These are phyloP conservation scores for Malacoraja senta DNA, from an alignment of 2,797 vertebrate species.

Conservation along the genomic window DNA sequence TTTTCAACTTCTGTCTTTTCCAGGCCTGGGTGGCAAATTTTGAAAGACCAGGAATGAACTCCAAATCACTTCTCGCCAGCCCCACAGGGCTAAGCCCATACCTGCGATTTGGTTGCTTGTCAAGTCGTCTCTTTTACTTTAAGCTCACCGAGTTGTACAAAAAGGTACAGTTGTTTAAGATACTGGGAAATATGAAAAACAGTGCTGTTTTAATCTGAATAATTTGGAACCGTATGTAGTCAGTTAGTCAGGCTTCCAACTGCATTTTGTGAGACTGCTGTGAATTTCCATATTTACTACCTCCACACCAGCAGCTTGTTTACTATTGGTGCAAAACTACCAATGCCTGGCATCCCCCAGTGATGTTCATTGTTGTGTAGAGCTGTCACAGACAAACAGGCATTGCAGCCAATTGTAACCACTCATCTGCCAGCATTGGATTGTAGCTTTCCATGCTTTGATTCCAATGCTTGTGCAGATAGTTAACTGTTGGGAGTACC, in stretches of 20 bases:
- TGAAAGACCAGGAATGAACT: conserved; percentile 85
- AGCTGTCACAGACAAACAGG: too few relatives aligned
- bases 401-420: too few relatives aligned
- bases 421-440: too few relatives aligned
- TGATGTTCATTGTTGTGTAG: neutral
- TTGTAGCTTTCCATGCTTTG: too few relatives aligned
- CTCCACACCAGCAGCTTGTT: neutral
- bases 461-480: too few relatives aligned
- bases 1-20: conserved; percentile 40
- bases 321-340: neutral
- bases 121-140: conserved; percentile 87
- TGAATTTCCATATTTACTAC: conserved; percentile 1
- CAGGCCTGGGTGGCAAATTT: conserved; percentile 93
- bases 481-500: too few relatives aligned
- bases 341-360: neutral
- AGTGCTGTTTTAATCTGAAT: neutral
- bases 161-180: conserved; percentile 65
- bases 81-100: conserved; percentile 89
- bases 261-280: neutral
- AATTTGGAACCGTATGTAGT: neutral
- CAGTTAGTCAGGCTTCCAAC: neutral
- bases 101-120: conserved; percentile 87
- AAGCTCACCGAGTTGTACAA: conserved; percentile 88
- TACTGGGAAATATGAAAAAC: neutral
- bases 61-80: conserved; percentile 84